Evolutionary conservation across 37 sponge, comb jelly and placozoan genomes (phyloP).

Genomic region (Hexactinellida sp.): DNA sequence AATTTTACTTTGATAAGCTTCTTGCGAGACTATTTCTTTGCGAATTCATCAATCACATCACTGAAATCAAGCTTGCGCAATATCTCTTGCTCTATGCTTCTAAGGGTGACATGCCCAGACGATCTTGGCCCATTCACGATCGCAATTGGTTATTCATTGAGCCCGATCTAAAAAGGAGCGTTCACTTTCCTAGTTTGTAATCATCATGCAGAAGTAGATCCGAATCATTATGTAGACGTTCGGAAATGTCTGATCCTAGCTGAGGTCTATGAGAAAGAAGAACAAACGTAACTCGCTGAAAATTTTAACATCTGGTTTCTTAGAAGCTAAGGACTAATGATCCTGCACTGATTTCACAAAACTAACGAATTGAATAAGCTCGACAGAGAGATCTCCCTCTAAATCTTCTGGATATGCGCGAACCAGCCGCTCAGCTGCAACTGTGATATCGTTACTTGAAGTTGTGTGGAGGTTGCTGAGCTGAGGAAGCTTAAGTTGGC

Average conservation of each 20-base stretch:
- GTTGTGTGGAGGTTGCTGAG: neutral
- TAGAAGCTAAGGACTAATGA: neutral
- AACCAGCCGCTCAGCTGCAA: slow-evolving; percentile 5
- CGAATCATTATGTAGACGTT: slow-evolving; percentile 2
- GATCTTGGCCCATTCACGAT: neutral
- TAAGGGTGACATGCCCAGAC: neutral
- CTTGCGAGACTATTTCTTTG: neutral
- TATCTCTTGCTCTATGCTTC: neutral
- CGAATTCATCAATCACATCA: slow-evolving; percentile 14
- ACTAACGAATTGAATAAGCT: slow-evolving; percentile 12
- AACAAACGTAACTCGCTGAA: neutral
- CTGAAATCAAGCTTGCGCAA: slow-evolving; percentile 3
- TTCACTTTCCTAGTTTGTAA: neutral
- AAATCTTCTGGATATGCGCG: slow-evolving; percentile 15
- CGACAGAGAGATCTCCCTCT: neutral
- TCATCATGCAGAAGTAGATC: neutral
- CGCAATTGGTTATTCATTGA: neutral
- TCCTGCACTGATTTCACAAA: neutral
- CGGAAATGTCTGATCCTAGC: neutral
- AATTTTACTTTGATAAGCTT: neutral
- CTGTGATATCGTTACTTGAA: neutral
- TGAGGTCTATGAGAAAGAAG: neutral
- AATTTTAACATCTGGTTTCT: slow-evolving; percentile 4
- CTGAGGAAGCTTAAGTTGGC: neutral
- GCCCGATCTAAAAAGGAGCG: neutral